These are phyloP conservation scores for Phlogophora meticulosa DNA, from an alignment of 2,888 invertebrate species.

Conservation along the genomic window DNA sequence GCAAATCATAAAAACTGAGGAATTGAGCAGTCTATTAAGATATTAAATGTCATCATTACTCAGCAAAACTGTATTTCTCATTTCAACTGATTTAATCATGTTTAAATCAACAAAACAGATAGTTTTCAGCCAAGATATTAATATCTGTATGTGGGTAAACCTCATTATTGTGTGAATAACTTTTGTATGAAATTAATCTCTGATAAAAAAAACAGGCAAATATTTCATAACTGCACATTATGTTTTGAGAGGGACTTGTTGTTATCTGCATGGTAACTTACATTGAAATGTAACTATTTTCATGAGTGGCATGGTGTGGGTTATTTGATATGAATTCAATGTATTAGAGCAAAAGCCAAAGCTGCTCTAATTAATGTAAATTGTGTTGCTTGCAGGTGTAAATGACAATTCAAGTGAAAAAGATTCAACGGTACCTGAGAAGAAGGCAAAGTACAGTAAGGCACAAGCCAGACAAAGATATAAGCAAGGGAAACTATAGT, in stretches of 20 bases:
- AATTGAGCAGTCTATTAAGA: too few species aligned
- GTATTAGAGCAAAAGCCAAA: background rate
- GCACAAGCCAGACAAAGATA: slow-evolving; percentile 94
- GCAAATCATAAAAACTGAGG: too few species aligned
- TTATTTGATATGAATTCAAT: background rate
- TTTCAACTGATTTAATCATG: slow-evolving; percentile 19
- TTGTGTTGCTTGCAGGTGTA: slow-evolving; percentile 73
- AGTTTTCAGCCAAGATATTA: background rate
- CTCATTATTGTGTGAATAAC: background rate
- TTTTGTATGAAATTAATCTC: background rate
- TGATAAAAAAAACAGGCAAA: background rate
- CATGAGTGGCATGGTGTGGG: background rate
- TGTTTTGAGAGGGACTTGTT: slow-evolving; percentile 1
- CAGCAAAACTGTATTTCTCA: slow-evolving; percentile 13
- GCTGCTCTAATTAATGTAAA: background rate
- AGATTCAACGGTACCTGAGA: slow-evolving; percentile 81
- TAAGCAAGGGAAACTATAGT: slow-evolving; percentile 93
- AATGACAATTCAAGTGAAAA: slow-evolving; percentile 78
- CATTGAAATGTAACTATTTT: background rate
- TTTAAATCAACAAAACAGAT: slow-evolving; percentile 6
- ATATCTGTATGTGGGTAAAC: background rate
- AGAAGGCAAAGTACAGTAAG: slow-evolving; percentile 92
- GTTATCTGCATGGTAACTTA: slow-evolving; percentile 1
- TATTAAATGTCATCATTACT: slow-evolving; percentile 1
- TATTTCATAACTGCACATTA: background rate